Evolutionary conservation across 2,888 invertebrate species (phyloP).

Genomic region (Callosobruchus maculatus): DNA sequence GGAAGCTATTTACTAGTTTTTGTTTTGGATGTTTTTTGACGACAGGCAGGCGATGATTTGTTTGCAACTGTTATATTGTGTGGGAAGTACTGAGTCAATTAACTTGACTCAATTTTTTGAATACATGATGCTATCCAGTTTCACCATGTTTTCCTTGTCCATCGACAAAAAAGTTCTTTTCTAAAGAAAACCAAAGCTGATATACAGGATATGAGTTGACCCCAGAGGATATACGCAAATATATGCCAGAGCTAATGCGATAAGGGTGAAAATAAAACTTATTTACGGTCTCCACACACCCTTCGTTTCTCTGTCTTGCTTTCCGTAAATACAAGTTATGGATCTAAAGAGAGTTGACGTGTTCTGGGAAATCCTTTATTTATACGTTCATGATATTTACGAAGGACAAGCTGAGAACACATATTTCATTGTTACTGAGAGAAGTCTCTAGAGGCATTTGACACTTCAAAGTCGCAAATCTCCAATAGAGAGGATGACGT

Average conservation of each 20-base stretch:
- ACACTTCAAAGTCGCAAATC: too few species aligned
- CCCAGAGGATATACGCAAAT: not conserved
- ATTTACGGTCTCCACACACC: not conserved
- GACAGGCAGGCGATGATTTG: too few species aligned
- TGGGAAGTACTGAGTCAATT: too few species aligned
- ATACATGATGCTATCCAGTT: too few species aligned
- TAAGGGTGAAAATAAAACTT: not conserved
- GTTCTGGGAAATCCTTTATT: not conserved
- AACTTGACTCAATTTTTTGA: too few species aligned
- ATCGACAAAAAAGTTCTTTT: not conserved
- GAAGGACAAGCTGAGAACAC: not conserved
- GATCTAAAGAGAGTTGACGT: not conserved
- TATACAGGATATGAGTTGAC: not conserved
- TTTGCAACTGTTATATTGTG: too few species aligned
- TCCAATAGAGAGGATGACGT: too few species aligned
- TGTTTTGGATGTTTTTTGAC: too few species aligned
- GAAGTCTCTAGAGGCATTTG: too few species aligned
- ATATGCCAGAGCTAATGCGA: not conserved
- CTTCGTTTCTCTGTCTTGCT: not conserved
- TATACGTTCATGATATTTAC: not conserved
- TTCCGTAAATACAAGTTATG: not conserved
- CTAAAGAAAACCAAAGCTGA: not conserved
- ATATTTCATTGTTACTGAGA: not conserved
- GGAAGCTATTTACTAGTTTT: too few species aligned
- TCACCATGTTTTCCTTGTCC: too few species aligned